Evolutionary conservation across 2,113 vertebrate genomes (phyloP), one percentile per base, ranked within the genome.

Genomic region (Corythornis vintsioides): DNA sequence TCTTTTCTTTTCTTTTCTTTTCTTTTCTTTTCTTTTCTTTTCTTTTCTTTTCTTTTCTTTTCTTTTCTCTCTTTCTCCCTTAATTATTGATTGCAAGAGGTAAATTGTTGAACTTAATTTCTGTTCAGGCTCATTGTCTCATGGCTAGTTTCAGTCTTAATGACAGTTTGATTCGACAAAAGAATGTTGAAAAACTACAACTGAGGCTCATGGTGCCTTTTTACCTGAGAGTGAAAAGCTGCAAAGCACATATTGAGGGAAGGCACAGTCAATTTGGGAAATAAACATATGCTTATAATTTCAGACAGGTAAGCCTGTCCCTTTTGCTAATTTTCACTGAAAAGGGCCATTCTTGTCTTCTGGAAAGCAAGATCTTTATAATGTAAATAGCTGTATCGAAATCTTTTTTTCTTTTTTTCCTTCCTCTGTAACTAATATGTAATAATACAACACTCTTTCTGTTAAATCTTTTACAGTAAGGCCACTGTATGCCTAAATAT

Each of bases 341-440:
- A 69, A 69, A 89, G 91, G 77, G 87, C 92, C 97, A 92, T 79
- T 88, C 56, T 86, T 94, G 91, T 94, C 91, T 96, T 92, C 88
- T 96, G 89, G 92, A 94, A 95, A 93, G 89, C 55, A 92, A 96
- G 89, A 48, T 87, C 92, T 71, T 96, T 83, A 88, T 87, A 83
- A 86, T 98, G 97, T 98, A 97, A 96, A 97, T 97, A 97, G 64
- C 38, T 96, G 78, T 77, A 95, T 65, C 69, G 64, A 52, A 86
- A 77, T 48, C 87, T 77, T 89, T 92, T 83, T 48, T 48, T 48
- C 47, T 48, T 48, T 87, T 64, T 50, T 91, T 43, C 66, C 33
- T 91, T 91, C 76, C 42, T 86, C 86, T 94, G 90, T 96, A 90
- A 95, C 94, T 94, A 91, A 87, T 96, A 78, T 94, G 77, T 92